Evolutionary conservation across 1,140 invertebrate species (phyloP), one percentile per base, ranked within the genome.

Genomic region (Ceratina japonica): DNA sequence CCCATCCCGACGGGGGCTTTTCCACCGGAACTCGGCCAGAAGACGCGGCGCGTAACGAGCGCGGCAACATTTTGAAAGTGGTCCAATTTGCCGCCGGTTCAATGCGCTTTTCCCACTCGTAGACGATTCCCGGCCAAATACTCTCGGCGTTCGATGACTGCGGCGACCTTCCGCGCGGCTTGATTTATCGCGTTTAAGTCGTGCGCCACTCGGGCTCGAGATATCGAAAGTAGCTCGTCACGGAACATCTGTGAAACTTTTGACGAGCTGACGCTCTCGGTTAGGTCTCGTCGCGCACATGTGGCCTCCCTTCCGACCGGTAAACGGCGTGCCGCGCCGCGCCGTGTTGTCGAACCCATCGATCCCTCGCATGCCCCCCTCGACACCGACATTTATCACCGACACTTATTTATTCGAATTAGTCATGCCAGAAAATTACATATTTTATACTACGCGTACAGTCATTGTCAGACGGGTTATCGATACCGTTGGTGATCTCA

Each of bases 111-210:
- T 77, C 79, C 68, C 80, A 81, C 84, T 72, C 82, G 59, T 85
- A 80, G 83, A 79, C 75, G 80, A 82, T 80, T 79, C 82, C 75
- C 75, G 81, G 80, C 51, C 70, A 64, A 52, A 73, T 61, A 73
- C 76, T 63, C 65, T 66, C n/a, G 22, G 81, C 75, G 83, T 18
- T 10, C 85, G 85, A 84, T 81, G 83, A 86, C 82, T 82, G 85
- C 87, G 82, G 86, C 86, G 88, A 87, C 86, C 83, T 87, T 87
- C 85, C 86, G 72, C 52, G 58, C 37, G 37, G 65, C 82, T 84
- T 86, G 85, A 88, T 89, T 88, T 89, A 89, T 88, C 83, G 83
- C 81, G 62, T 68, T 72, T 62, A 84, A 84, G 87, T 86, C 84
- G 81, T 80, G 84, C 83, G 81, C 54, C 51, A 31, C 64, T 49